These are phyloP conservation scores for Linnaemya tessellans DNA, from an alignment of 2,888 invertebrate species.

Conservation along the genomic window DNA sequence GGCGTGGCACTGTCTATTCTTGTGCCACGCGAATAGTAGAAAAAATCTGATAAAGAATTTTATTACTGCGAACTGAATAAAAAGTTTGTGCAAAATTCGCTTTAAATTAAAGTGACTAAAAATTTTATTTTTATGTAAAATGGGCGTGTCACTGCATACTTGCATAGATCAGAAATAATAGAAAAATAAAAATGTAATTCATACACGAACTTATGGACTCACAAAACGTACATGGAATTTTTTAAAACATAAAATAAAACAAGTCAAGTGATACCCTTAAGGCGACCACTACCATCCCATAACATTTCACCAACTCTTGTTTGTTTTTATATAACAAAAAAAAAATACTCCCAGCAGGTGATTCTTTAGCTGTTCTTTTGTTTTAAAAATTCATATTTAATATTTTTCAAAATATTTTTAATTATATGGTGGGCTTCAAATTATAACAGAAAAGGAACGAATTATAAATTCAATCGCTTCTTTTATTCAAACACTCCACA, in stretches of 20 bases:
- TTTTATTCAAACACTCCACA: not conserved
- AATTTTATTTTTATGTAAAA: not conserved
- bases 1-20: too few species aligned
- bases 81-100: too few species aligned
- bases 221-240: too few species aligned
- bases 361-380: constrained; percentile 35
- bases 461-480: not conserved
- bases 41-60: too few species aligned
- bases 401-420: constrained; percentile 49
- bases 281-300: not conserved
- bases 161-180: too few species aligned
- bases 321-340: constrained; percentile 25
- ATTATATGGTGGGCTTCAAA: constrained; percentile 33
- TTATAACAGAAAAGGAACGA: constrained; percentile 28
- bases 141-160: too few species aligned
- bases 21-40: too few species aligned
- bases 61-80: too few species aligned
- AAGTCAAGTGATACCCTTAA: not conserved
- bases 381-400: constrained; percentile 42
- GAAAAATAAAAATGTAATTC: too few species aligned
- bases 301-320: not conserved
- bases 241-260: not conserved
- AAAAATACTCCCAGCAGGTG: constrained; percentile 24
- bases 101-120: too few species aligned
- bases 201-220: too few species aligned